A percentile compares a stretch with the other conserved stretches of the same genome.
phyloP scores from a whole-genome alignment of 2,113 vertebrate genomes.

The Jaculus jaculus region DNA sequence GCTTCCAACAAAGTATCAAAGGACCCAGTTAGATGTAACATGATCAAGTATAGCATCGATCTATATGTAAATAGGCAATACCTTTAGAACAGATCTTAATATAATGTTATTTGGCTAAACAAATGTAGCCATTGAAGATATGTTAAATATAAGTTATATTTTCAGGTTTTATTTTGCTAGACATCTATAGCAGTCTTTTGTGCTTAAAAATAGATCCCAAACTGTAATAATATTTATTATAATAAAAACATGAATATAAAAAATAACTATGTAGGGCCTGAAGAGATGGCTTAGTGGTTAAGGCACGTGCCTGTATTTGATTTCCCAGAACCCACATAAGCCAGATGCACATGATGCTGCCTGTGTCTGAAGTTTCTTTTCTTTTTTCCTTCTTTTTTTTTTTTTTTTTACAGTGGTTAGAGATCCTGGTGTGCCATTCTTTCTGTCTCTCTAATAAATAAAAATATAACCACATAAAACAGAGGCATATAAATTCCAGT shows the following conservation, averaged over 20 bases:
- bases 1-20: background rate
- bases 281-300: no score
- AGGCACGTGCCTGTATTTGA: no score
- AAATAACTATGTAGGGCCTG: no score
- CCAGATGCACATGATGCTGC: no score
- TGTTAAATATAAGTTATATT: background rate
- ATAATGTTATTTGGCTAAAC: no score
- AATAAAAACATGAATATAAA: background rate
- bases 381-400: no score
- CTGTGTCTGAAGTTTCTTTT: no score
- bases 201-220: background rate
- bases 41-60: background rate
- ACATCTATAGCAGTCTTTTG: background rate
- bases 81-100: no score
- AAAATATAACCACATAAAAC: background rate
- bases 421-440: no score
- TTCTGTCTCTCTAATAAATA: background rate
- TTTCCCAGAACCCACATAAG: no score
- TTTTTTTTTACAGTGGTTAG: no score
- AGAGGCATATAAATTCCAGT: conserved; percentile 13
- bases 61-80: background rate
- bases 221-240: conserved; percentile 5
- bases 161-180: conserved; percentile 20
- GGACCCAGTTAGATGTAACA: background rate
- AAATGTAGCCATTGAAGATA: conserved; percentile 17